Evolutionary conservation across 1,140 invertebrate species (phyloP).

Genomic region (Dreissena rostriformis): DNA sequence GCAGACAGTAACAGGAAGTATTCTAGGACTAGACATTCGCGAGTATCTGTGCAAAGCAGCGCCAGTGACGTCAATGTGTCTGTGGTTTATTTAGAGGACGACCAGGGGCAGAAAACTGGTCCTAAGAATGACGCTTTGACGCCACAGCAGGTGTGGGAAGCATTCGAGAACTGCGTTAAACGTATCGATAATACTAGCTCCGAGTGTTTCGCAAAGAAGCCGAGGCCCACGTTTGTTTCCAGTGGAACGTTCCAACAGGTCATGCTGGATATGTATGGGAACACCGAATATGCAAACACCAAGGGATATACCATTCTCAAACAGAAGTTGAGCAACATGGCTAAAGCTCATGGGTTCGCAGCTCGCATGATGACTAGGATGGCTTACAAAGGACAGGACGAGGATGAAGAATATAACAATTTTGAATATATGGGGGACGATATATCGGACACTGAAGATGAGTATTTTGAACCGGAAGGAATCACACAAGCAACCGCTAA

Average conservation of each 20-base stretch:
- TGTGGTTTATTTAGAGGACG: no score
- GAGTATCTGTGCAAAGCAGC: no score
- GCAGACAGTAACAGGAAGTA: no score
- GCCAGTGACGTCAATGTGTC: no score
- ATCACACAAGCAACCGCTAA: conserved; percentile 52
- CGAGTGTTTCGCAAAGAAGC: conserved; percentile 41
- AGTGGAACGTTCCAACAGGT: conserved; percentile 63
- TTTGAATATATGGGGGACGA: neutral
- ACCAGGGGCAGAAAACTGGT: no score
- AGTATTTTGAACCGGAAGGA: neutral
- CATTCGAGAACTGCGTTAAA: conserved; percentile 60
- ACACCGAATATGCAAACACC: conserved; percentile 57
- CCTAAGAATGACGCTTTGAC: neutral
- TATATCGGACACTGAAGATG: neutral
- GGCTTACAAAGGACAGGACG: neutral
- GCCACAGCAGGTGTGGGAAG: conserved; percentile 47
- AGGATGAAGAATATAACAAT: conserved; percentile 10
- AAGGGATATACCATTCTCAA: conserved; percentile 20
- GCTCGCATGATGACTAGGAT: conserved; percentile 27
- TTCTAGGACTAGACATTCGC: no score
- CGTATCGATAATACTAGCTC: conserved; percentile 45
- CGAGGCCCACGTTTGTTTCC: conserved; percentile 50
- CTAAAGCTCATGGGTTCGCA: conserved; percentile 24
- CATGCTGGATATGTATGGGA: conserved; percentile 65
- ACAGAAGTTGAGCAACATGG: conserved; percentile 31